Conservation (phyloP, 2,113 vertebrate genomes). For the Prinia subflava region DNA sequence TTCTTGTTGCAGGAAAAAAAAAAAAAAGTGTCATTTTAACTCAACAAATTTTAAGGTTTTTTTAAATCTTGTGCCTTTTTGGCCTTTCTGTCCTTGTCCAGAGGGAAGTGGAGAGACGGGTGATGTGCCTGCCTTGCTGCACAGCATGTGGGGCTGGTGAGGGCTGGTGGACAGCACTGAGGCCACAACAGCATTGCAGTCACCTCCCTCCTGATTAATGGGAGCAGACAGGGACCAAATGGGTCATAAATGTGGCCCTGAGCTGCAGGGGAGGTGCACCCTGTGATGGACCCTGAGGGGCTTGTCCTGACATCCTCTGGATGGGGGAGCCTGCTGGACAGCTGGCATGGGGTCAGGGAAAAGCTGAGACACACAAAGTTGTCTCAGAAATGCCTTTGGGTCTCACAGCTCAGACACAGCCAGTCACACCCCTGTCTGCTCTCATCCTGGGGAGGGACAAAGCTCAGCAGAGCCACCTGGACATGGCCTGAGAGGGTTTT, state of each 20-base stretch:
- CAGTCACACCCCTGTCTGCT: neutral
- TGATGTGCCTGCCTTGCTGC: neutral
- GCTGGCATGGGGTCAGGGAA: neutral
- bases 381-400: neutral
- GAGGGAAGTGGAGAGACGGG: neutral
- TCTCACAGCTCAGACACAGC: neutral
- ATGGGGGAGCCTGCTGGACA: neutral
- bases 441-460: neutral
- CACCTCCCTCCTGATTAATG: neutral
- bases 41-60: neutral
- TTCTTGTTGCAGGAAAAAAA: neutral
- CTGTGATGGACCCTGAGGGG: neutral
- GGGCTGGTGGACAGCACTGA: neutral
- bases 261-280: neutral
- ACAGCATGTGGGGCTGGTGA: neutral
- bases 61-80: neutral
- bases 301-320: neutral
- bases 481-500: neutral
- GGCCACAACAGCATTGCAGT: neutral
- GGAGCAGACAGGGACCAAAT: constrained; percentile 8
- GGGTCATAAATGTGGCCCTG: constrained; percentile 5
- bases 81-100: neutral
- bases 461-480: neutral
- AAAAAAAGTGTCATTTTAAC: neutral
- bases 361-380: neutral